phyloP scores from a whole-genome alignment of 2,888 invertebrate species.

The Drosophila recens region DNA sequence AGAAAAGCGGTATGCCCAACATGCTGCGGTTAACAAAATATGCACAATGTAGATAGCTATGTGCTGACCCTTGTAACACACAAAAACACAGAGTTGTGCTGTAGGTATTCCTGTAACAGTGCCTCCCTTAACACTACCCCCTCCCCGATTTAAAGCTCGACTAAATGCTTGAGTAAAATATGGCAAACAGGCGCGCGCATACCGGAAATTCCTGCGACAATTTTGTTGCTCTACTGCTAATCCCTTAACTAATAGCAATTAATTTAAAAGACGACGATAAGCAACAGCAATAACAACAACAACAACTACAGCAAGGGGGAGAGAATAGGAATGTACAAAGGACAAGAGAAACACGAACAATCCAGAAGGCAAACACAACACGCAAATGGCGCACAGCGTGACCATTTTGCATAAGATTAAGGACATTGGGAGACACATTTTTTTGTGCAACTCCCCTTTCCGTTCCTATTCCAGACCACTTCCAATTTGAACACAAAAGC shows the following conservation, averaged over 20 bases:
- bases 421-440: slow-evolving; percentile 73
- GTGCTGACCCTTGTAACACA: slow-evolving; percentile 33
- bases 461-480: background rate
- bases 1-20: slow-evolving; percentile 79
- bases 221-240: slow-evolving; percentile 78
- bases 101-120: slow-evolving; percentile 5
- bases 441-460: slow-evolving; percentile 28
- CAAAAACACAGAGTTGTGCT: background rate
- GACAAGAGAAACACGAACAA: slow-evolving; percentile 40
- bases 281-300: slow-evolving; percentile 59
- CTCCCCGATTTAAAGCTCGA: background rate
- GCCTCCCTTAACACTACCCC: background rate
- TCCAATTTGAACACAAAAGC: background rate
- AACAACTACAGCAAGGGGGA: slow-evolving; percentile 18
- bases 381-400: slow-evolving; percentile 76
- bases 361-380: slow-evolving; percentile 51
- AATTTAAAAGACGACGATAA: slow-evolving; percentile 82
- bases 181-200: slow-evolving; percentile 69
- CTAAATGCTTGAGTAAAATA: slow-evolving; percentile 71
- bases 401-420: slow-evolving; percentile 80
- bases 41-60: slow-evolving; percentile 2
- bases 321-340: slow-evolving; percentile 29
- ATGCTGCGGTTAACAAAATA: slow-evolving; percentile 58
- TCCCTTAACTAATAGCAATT: slow-evolving; percentile 83
- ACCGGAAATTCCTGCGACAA: slow-evolving; percentile 82